Conservation (phyloP, 1,140 invertebrate species). For the Mactra quadrangularis region DNA sequence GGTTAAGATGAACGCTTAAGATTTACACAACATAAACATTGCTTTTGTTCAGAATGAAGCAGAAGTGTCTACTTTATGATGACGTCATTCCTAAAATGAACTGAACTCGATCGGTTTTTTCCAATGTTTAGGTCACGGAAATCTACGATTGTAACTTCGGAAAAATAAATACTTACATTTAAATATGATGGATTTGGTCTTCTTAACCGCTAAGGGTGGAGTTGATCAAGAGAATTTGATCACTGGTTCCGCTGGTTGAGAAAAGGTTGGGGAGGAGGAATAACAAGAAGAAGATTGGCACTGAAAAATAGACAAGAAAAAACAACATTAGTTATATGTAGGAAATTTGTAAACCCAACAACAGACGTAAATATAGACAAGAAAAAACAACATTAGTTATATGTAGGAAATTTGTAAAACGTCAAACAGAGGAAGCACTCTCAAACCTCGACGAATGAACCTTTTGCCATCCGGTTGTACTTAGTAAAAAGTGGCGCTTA, state of each 20-base stretch:
- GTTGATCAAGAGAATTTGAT: slow-evolving; percentile 46
- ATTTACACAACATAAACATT: no score
- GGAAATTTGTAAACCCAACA: background rate
- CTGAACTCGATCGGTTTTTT: no score
- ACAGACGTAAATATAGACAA: background rate
- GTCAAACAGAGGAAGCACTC: background rate
- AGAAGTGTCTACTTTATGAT: no score
- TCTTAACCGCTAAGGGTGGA: slow-evolving; percentile 16
- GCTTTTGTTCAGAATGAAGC: no score
- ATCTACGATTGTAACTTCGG: no score
- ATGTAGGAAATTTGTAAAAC: background rate
- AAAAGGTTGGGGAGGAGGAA: slow-evolving; percentile 28
- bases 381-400: background rate
- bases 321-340: background rate
- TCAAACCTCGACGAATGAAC: background rate
- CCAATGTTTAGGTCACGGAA: no score
- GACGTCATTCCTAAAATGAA: no score
- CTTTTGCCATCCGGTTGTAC: no score
- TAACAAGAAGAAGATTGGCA: slow-evolving; percentile 20
- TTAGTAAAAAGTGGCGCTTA: background rate
- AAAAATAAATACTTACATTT: slow-evolving; percentile 1
- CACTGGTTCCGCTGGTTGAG: background rate
- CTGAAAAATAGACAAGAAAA: slow-evolving; percentile 5
- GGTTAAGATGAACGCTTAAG: no score
- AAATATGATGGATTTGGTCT: no score